These are phyloP conservation scores for Rhynchomys soricoides DNA, from an alignment of 2,113 vertebrate species.

Conservation along the genomic window DNA sequence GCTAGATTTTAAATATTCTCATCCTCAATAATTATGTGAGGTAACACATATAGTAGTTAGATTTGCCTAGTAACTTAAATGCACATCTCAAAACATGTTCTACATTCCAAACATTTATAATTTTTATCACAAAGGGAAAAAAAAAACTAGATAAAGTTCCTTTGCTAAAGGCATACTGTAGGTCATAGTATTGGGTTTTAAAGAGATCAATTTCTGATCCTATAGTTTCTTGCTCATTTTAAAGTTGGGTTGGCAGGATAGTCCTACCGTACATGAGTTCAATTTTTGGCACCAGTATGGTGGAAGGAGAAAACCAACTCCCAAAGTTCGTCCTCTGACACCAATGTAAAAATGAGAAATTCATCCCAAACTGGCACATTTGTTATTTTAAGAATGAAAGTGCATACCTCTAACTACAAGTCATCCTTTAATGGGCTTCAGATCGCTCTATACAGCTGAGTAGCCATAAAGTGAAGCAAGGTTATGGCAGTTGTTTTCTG, in stretches of 20 bases:
- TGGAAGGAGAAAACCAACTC: not conserved
- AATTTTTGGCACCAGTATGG: not conserved
- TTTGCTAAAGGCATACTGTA: slow-evolving; percentile 37
- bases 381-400: not conserved
- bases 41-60: not conserved
- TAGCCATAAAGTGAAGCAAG: not conserved
- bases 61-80: not conserved
- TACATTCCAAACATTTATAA: not conserved
- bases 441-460: not conserved
- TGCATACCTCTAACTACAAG: not conserved
- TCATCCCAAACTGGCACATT: not conserved
- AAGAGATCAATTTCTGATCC: not conserved
- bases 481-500: not conserved
- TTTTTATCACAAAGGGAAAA: not conserved
- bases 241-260: not conserved
- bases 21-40: not conserved
- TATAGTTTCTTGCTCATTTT: not conserved
- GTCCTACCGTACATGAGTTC: not conserved
- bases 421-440: not conserved
- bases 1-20: not conserved
- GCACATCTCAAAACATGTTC: not conserved
- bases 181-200: not conserved
- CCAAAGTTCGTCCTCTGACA: not conserved
- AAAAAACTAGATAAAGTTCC: not conserved
- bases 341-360: not conserved